Evolutionary conservation across 1,140 invertebrate species (phyloP).

Genomic region (Samia ricini): DNA sequence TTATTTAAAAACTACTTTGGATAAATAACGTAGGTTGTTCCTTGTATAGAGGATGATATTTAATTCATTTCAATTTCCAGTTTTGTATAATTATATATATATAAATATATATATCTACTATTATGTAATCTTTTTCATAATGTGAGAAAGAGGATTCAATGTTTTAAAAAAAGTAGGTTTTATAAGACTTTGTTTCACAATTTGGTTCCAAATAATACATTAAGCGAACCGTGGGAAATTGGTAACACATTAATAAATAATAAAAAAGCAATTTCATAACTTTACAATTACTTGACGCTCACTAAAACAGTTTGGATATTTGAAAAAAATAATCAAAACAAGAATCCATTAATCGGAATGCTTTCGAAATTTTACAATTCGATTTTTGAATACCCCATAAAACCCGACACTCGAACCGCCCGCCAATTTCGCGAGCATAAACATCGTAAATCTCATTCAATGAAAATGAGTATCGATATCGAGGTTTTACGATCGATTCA

Average conservation of each 20-base stretch:
- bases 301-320: conserved; percentile 10
- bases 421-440: conserved; percentile 55
- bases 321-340: conserved; percentile 21
- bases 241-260: not conserved
- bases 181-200: too few species aligned
- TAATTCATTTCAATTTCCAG: too few species aligned
- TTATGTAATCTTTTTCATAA: not conserved
- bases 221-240: not conserved
- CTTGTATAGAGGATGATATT: too few species aligned
- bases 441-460: conserved; percentile 67
- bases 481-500: conserved; percentile 46
- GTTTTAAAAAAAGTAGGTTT: too few species aligned
- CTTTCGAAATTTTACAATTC: conserved; percentile 52
- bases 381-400: conserved; percentile 64
- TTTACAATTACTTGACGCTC: conserved; percentile 18
- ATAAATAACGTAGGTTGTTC: too few species aligned
- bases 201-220: too few species aligned
- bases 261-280: not conserved
- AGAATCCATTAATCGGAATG: conserved; percentile 42
- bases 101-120: too few species aligned
- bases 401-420: conserved; percentile 53
- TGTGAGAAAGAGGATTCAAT: not conserved
- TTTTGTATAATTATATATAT: too few species aligned
- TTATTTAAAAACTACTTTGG: not conserved
- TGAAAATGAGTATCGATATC: conserved; percentile 57